These are phyloP conservation scores for Myotis davidii DNA, from an alignment of 2,113 vertebrate genomes.

Conservation along the genomic window DNA sequence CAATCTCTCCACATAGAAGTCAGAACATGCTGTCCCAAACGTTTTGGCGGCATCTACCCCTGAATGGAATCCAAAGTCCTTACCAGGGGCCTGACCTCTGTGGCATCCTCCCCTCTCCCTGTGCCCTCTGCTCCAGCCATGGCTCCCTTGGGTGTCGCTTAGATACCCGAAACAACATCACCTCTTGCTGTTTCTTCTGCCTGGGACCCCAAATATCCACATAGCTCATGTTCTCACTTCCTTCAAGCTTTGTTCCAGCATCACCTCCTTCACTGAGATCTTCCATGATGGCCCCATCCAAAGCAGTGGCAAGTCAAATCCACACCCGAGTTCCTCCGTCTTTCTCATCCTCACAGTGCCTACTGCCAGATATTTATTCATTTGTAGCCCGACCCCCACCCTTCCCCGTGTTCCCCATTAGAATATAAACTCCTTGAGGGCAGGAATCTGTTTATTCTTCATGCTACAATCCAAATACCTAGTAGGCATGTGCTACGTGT, in stretches of 20 bases:
- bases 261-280: not conserved
- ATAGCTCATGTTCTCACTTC: fast-evolving
- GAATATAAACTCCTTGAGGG: not conserved
- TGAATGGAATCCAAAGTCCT: not conserved
- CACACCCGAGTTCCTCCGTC: not conserved
- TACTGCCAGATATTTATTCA: no score
- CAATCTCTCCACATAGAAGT: fast-evolving
- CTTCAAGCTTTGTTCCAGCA: no score
- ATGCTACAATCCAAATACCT: no score
- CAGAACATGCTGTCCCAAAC: not conserved
- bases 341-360: not conserved
- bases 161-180: not conserved
- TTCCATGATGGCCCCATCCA: fast-evolving
- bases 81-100: not conserved
- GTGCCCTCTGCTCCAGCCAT: fast-evolving
- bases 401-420: fast-evolving
- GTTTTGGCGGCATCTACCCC: not conserved
- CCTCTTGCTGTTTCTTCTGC: not conserved
- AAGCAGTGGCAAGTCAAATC: not conserved
- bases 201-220: not conserved
- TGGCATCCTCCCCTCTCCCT: fast-evolving
- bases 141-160: not conserved
- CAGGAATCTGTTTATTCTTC: not conserved
- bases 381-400: fast-evolving
- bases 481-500: not conserved